A percentile compares a stretch with the other conserved stretches of the same genome.
Evolutionary conservation across 2,888 invertebrate genomes (phyloP).

Genomic region (Hypolimnas misippus): DNA sequence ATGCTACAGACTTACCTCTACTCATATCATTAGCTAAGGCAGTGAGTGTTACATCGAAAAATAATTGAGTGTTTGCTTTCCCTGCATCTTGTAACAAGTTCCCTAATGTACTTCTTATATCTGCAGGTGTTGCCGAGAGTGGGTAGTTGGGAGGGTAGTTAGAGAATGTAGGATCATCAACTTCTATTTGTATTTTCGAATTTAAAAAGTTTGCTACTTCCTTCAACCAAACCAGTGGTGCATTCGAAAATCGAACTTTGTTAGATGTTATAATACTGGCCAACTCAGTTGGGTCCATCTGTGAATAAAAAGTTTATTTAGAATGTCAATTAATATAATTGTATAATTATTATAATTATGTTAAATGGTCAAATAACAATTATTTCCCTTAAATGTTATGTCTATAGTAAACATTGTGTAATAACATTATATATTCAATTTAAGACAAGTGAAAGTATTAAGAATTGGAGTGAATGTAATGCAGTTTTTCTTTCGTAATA

Average conservation of each 20-base stretch:
- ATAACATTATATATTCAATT: slow-evolving; percentile 4
- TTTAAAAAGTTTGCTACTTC: slow-evolving; percentile 87
- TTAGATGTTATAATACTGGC: slow-evolving; percentile 78
- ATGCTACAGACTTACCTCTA: slow-evolving; percentile 78
- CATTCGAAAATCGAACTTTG: slow-evolving; percentile 87
- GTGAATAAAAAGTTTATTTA: slow-evolving; percentile 47
- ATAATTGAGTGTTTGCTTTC: slow-evolving; percentile 85
- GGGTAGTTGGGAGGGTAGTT: slow-evolving; percentile 84
- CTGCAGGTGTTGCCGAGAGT: slow-evolving; percentile 75
- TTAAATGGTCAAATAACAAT: background rate
- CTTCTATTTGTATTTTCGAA: slow-evolving; percentile 85
- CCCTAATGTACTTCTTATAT: slow-evolving; percentile 71
- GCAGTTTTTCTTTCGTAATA: background rate
- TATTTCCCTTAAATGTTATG: background rate
- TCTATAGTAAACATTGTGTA: background rate
- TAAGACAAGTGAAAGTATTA: slow-evolving; percentile 4
- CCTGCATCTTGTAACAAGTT: slow-evolving; percentile 85
- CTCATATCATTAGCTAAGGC: slow-evolving; percentile 89
- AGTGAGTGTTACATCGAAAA: slow-evolving; percentile 88
- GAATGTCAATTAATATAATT: background rate
- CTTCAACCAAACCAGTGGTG: slow-evolving; percentile 88
- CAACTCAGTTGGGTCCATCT: slow-evolving; percentile 86
- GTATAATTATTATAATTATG: background rate
- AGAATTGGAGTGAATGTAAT: background rate
- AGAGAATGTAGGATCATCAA: slow-evolving; percentile 85